Conservation (phyloP, 2,113 vertebrate genomes). For the Casuarius casuarius region DNA sequence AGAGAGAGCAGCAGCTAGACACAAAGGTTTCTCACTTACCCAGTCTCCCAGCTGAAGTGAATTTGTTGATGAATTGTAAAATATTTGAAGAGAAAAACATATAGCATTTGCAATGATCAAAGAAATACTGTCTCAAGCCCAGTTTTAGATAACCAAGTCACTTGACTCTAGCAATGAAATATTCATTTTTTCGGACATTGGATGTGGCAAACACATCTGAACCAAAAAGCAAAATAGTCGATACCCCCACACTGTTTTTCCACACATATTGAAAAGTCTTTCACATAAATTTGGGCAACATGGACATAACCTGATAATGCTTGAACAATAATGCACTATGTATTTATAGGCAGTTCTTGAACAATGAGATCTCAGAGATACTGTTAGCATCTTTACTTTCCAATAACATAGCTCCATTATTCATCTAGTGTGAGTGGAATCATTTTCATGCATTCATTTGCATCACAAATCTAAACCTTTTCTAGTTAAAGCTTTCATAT, state of each 20-base stretch:
- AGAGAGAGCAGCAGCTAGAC: fast-evolving
- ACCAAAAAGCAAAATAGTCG: background rate
- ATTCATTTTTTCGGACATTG: background rate
- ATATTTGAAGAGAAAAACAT: background rate
- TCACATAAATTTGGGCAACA: background rate
- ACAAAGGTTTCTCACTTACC: background rate
- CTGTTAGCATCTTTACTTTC: background rate
- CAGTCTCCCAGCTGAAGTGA: background rate
- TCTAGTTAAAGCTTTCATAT: constrained; percentile 8
- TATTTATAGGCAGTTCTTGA: background rate
- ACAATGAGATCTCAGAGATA: background rate
- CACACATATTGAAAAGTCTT: background rate
- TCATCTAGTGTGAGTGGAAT: background rate
- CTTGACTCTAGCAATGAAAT: background rate
- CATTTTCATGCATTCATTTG: constrained; percentile 21
- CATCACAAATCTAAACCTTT: background rate
- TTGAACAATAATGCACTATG: background rate
- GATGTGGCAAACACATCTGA: fast-evolving
- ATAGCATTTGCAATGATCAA: background rate
- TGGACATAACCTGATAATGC: background rate
- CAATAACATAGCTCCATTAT: constrained; percentile 18
- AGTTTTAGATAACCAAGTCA: background rate
- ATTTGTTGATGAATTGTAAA: background rate
- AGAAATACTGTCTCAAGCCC: background rate
- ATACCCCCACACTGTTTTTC: background rate